These are phyloP conservation scores for Tipula unca DNA, from an alignment of 2,888 invertebrate species.

Conservation along the genomic window DNA sequence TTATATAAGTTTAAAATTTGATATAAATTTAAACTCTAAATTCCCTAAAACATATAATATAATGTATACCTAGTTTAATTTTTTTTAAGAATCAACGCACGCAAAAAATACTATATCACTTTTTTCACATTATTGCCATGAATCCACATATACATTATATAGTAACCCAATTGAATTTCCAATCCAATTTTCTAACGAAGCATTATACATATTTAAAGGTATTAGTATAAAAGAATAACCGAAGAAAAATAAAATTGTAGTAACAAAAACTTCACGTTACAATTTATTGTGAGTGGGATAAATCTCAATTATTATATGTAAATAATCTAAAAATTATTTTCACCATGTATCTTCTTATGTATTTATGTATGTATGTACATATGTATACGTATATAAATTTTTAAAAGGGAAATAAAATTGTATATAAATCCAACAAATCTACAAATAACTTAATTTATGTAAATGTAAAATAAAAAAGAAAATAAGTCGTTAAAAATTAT, in stretches of 20 bases:
- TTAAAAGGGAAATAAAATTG: neutral
- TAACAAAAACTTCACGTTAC: neutral
- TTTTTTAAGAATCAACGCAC: neutral
- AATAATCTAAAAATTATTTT: neutral
- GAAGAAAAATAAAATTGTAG: neutral
- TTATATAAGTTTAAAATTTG: too few species aligned
- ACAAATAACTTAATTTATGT: neutral
- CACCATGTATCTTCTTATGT: neutral
- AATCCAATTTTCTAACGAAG: neutral
- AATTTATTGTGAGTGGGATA: neutral
- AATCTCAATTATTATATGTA: neutral
- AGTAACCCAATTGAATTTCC: neutral
- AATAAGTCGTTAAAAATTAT: neutral
- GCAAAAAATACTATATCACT: neutral
- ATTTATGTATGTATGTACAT: too few species aligned
- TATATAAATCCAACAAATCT: neutral
- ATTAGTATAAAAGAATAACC: neutral
- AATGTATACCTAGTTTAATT: too few species aligned
- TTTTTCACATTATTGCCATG: neutral
- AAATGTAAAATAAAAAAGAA: neutral
- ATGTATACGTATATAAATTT: neutral
- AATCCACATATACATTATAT: neutral
- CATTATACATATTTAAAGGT: neutral
- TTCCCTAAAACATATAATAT: too few species aligned
- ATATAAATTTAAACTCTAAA: too few species aligned